phyloP scores from a whole-genome alignment of 2,797 vertebrate species.

The Diceros bicornis region DNA sequence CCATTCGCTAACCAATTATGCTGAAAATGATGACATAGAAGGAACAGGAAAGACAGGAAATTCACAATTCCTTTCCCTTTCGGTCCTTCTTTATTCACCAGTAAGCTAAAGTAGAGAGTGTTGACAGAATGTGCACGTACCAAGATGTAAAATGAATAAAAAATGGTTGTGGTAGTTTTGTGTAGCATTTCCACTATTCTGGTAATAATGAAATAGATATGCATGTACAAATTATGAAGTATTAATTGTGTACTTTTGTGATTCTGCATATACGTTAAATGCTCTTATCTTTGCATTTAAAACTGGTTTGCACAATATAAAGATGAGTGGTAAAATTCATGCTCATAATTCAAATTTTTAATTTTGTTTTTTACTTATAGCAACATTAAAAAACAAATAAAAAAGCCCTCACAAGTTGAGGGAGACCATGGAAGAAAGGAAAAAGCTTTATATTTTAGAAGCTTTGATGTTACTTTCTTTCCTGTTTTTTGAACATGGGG shows the following conservation, averaged over 20 bases:
- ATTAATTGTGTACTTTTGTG: background rate
- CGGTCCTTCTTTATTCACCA: background rate
- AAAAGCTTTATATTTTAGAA: too few species aligned
- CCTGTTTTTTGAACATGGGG: too few species aligned
- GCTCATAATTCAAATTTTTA: background rate
- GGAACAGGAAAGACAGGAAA: background rate
- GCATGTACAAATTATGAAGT: background rate
- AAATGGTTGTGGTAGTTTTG: constrained; percentile 7
- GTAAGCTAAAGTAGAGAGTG: background rate
- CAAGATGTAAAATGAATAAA: background rate
- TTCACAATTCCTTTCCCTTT: background rate
- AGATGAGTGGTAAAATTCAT: constrained; percentile 2
- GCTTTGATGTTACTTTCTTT: too few species aligned
- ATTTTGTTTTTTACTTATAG: background rate
- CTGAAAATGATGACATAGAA: background rate
- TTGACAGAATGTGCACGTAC: background rate
- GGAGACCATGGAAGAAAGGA: background rate
- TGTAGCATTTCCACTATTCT: background rate
- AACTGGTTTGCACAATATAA: background rate
- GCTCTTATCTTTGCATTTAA: background rate
- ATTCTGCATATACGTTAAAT: background rate
- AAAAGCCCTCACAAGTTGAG: background rate
- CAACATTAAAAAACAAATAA: background rate
- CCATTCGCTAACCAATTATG: background rate
- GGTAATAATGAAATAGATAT: background rate